A percentile compares a stretch with the other conserved stretches of the same genome.
Evolutionary conservation across 1,140 invertebrate species (phyloP).

Genomic region (Drepana arcuata): DNA sequence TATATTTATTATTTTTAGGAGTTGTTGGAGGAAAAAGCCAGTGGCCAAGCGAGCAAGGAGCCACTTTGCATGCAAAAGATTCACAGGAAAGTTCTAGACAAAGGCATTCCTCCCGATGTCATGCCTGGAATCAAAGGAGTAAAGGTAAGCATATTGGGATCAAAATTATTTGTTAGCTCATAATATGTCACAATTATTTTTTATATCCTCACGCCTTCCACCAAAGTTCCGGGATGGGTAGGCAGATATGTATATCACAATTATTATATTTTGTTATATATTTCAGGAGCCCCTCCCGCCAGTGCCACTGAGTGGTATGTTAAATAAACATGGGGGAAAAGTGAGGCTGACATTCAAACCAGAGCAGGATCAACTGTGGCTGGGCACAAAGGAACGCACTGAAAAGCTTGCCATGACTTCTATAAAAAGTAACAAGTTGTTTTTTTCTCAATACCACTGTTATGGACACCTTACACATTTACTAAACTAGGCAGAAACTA

Average conservation of each 20-base stretch:
- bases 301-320: conserved; percentile 89
- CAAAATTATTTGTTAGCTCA: conserved; percentile 3
- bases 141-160: no score
- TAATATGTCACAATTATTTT: not conserved
- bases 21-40: conserved; percentile 72
- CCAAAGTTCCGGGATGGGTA: no score
- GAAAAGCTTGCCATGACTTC: conserved; percentile 94
- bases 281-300: conserved; percentile 85
- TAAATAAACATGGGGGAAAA: conserved; percentile 94
- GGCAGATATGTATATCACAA: no score
- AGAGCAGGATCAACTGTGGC: conserved; percentile 93
- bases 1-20: conserved; percentile 30
- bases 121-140: conserved; percentile 89
- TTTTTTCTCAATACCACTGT: no score
- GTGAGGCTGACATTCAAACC: conserved; percentile 94
- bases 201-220: no score
- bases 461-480: no score
- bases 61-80: conserved; percentile 88
- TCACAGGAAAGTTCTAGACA: conserved; percentile 91
- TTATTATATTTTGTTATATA: conserved; percentile 8
- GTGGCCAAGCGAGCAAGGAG: conserved; percentile 77
- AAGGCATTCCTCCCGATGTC: conserved; percentile 91
- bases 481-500: no score
- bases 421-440: conserved; percentile 87
- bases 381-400: conserved; percentile 94